These are phyloP conservation scores for Grammomys dolichurus DNA, from an alignment of 2,113 vertebrate species.

Conservation along the genomic window DNA sequence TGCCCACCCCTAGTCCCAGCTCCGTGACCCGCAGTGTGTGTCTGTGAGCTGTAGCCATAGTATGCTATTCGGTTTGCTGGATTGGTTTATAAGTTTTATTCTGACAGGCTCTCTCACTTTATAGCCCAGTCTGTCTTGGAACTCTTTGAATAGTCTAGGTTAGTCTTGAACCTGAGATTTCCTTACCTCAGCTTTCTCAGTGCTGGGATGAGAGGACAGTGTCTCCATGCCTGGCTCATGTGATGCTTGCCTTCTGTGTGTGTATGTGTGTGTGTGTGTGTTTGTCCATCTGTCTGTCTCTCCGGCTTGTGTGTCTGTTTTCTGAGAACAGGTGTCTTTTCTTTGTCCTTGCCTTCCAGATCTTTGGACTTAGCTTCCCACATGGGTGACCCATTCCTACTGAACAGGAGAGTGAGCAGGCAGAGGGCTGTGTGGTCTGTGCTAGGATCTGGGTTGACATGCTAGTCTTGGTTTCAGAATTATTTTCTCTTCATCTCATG, in stretches of 20 bases:
- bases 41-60: fast-evolving
- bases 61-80: fast-evolving
- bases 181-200: neutral
- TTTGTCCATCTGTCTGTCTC: neutral
- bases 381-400: fast-evolving
- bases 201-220: neutral
- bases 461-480: neutral
- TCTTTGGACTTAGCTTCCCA: neutral
- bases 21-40: neutral
- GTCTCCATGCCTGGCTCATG: neutral
- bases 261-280: no score
- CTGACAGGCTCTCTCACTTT: neutral
- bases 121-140: neutral
- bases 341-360: neutral
- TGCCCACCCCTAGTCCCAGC: fast-evolving
- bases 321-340: neutral
- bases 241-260: fast-evolving
- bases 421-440: no score
- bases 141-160: no score
- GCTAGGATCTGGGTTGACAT: neutral
- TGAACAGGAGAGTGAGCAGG: fast-evolving
- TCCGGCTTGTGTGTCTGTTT: neutral
- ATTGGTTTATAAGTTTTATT: neutral
- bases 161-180: neutral
- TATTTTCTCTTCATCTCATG: neutral